These are phyloP conservation scores for Abramis brama DNA, from an alignment of 2,113 vertebrate species.

Conservation along the genomic window DNA sequence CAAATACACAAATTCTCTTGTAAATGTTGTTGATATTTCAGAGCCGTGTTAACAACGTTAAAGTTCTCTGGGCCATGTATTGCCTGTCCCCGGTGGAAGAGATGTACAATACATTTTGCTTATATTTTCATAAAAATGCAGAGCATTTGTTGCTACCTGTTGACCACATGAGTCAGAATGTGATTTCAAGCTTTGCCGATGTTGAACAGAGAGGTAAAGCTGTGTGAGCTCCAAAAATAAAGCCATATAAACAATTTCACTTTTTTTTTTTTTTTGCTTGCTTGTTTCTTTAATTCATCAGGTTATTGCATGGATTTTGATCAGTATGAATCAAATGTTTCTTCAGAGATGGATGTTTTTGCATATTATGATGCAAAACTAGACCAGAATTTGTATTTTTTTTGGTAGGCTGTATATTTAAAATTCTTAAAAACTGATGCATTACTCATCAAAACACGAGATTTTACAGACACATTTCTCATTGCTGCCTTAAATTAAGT, in stretches of 20 bases:
- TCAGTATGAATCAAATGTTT: background rate
- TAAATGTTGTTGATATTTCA: constrained; percentile 80
- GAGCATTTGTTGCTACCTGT: constrained; percentile 99
- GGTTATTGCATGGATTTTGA: background rate
- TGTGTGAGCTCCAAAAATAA: constrained; percentile 48
- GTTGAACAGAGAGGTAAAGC: constrained; percentile 74
- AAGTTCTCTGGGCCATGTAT: constrained; percentile 88
- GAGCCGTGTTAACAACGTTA: constrained; percentile 85
- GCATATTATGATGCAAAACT: background rate
- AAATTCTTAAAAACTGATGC: too few species aligned
- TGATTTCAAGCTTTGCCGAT: constrained; percentile 96
- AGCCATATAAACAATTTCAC: constrained; percentile 49
- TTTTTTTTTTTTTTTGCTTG: background rate
- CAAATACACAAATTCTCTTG: constrained; percentile 21
- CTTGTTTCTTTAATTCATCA: background rate
- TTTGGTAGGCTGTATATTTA: too few species aligned
- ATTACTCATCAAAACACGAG: too few species aligned
- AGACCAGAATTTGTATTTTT: too few species aligned
- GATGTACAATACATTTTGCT: constrained; percentile 98
- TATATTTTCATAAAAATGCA: constrained; percentile 99
- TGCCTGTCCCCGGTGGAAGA: constrained; percentile 93
- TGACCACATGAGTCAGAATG: constrained; percentile 99
- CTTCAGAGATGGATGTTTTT: background rate
- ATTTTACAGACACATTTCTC: too few species aligned
- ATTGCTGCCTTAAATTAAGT: too few species aligned